Evolutionary conservation across 2,888 invertebrate species (phyloP), one percentile per base, ranked within the genome.

Genomic region (Lysandra bellargus): DNA sequence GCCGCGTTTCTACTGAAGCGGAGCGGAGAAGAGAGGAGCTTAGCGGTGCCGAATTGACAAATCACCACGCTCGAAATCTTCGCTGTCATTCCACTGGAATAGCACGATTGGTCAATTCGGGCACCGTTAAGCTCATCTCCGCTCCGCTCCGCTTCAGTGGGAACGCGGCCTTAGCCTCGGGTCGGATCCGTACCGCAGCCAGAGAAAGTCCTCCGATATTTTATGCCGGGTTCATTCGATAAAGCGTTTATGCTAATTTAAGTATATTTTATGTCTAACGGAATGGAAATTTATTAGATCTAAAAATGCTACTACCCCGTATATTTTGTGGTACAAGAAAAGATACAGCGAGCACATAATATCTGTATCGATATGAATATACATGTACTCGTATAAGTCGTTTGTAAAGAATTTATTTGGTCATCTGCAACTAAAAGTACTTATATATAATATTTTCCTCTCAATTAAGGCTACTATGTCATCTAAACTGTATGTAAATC

Each of bases 211-310:
- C 61, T 82, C 80, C 81, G 81, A 79, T 84, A 81, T 83, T 85
- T 85, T 84, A 84, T 84, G 84, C 80, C 78, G 80, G 82, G 83
- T 81, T 82, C 83, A 80, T 80, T 82, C 87, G 85, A 86, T 87
- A 87, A 87, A 87, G 85, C 85, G 87, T 87, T 88, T 88, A 88
- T 88, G 88, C 86, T 87, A 88, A 88, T 88, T 86, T 83, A 79
- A 80, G 83, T 82, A 86, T 85, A 86, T 85, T 88, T 87, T 86
- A 87, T 87, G 87, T 87, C 85, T 85, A 83, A 84, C 86, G 85
- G 85, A 85, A 85, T 80, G 81, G 79, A 84, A 85, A 87, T 87
- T 87, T 87, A 88, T 87, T 83, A 84, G 81, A 81, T 83, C 83
- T 81, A 81, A 82, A 84, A 83, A 82, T 82, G 82, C 81, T 64